These are phyloP conservation scores for Caenorhabditis briggsae DNA, from an alignment of 1,140 invertebrate genomes.

Conservation along the genomic window DNA sequence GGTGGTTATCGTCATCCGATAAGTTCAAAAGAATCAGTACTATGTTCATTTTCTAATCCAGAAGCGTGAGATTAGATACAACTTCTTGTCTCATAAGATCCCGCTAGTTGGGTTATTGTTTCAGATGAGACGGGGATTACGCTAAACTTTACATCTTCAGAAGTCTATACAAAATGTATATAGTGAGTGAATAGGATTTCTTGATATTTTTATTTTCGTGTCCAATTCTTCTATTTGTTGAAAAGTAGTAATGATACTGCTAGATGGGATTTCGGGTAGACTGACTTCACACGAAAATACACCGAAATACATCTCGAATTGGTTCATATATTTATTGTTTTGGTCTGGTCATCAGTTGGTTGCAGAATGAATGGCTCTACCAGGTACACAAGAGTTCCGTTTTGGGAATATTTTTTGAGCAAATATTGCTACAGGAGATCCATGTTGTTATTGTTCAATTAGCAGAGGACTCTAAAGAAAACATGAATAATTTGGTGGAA, in stretches of 20 bases:
- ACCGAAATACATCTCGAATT: constrained; percentile 54
- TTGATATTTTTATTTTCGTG: too few species aligned
- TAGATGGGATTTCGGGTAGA: constrained; percentile 6
- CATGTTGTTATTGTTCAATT: constrained; percentile 25
- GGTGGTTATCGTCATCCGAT: background rate
- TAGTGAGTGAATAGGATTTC: background rate
- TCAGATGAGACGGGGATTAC: constrained; percentile 34
- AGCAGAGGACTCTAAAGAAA: background rate
- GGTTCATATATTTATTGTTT: constrained; percentile 56
- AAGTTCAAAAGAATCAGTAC: constrained; percentile 34
- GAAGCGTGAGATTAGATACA: constrained; percentile 7
- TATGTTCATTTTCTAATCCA: constrained; percentile 9
- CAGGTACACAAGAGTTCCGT: constrained; percentile 42
- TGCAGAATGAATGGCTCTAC: background rate
- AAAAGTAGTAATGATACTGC: constrained; percentile 5
- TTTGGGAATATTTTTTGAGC: constrained; percentile 40
- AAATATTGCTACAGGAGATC: constrained; percentile 8
- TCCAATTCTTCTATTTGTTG: background rate
- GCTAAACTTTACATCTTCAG: background rate
- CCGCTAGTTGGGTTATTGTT: constrained; percentile 6
- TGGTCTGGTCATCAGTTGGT: constrained; percentile 27
- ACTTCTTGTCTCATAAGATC: background rate
- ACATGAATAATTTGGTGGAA: constrained; percentile 3
- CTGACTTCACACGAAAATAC: constrained; percentile 4
- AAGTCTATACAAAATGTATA: constrained; percentile 47